These are phyloP conservation scores for Cistogaster globosa DNA, from an alignment of 2,888 invertebrate species.

Conservation along the genomic window DNA sequence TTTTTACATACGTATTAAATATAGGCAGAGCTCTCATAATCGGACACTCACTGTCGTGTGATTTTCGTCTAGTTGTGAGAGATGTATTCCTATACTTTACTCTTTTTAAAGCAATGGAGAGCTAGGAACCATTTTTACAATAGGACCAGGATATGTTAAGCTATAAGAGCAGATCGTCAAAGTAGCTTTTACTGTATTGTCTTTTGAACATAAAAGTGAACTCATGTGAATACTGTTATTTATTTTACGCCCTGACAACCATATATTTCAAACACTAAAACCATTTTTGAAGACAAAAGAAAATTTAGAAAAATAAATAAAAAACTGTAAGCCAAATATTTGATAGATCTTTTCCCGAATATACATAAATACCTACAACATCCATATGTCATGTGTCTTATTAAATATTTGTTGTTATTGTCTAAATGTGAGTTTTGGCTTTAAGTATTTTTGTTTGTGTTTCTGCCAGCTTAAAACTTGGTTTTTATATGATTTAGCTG, in stretches of 20 bases:
- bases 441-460: neutral
- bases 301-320: neutral
- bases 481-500: constrained; percentile 27
- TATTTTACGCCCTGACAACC: constrained; percentile 10
- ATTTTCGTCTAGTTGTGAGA: too few species aligned
- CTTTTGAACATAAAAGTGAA: constrained; percentile 1
- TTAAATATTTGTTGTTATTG: constrained; percentile 6
- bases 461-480: constrained; percentile 13
- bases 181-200: neutral
- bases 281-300: neutral
- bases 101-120: too few species aligned
- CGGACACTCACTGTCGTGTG: too few species aligned
- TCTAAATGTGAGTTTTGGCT: neutral
- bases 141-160: too few species aligned
- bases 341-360: too few species aligned
- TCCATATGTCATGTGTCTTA: neutral
- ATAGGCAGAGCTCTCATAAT: too few species aligned
- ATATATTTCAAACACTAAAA: constrained; percentile 1
- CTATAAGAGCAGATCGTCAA: too few species aligned
- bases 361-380: too few species aligned
- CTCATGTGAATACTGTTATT: neutral
- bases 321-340: neutral
- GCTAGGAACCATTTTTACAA: too few species aligned
- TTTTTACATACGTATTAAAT: neutral
- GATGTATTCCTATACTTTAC: too few species aligned